phyloP scores from a whole-genome alignment of 2,113 vertebrate species.

The Rhinopomastus cyanomelas region DNA sequence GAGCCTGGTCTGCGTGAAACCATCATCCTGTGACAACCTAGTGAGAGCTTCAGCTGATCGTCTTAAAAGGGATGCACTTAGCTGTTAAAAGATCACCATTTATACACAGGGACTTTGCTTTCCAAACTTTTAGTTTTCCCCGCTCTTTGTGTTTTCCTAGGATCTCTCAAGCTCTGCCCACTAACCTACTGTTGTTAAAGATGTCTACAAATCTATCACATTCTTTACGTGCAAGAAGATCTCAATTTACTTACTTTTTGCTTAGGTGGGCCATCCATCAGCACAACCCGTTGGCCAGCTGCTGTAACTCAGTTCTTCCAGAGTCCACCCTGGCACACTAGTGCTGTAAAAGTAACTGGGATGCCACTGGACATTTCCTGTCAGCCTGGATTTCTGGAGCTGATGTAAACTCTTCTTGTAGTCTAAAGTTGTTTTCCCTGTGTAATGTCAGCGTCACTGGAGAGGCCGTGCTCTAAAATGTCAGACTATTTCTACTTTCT shows the following conservation, averaged over 20 bases:
- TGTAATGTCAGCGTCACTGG: background rate
- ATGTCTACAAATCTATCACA: background rate
- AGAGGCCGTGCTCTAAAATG: slow-evolving; percentile 23
- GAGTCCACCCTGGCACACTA: background rate
- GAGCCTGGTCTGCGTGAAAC: background rate
- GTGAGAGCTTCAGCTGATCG: background rate
- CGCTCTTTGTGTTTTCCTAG: background rate
- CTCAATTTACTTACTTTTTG: background rate
- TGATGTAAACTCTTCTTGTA: background rate
- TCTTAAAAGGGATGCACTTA: background rate
- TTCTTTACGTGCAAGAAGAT: background rate
- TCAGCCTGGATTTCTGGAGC: background rate
- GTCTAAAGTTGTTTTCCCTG: background rate
- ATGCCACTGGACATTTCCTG: background rate
- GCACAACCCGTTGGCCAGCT: background rate
- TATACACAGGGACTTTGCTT: background rate
- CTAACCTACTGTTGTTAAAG: background rate
- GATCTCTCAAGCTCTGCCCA: background rate
- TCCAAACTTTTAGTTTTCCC: background rate
- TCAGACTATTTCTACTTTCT: slow-evolving; percentile 9
- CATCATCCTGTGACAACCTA: background rate
- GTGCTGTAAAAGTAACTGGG: background rate
- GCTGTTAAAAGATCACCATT: background rate
- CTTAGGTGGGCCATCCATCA: background rate
- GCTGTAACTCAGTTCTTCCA: background rate